phyloP scores from a whole-genome alignment of 2,888 invertebrate genomes.

The Parapristionchus giblindavisi region DNA sequence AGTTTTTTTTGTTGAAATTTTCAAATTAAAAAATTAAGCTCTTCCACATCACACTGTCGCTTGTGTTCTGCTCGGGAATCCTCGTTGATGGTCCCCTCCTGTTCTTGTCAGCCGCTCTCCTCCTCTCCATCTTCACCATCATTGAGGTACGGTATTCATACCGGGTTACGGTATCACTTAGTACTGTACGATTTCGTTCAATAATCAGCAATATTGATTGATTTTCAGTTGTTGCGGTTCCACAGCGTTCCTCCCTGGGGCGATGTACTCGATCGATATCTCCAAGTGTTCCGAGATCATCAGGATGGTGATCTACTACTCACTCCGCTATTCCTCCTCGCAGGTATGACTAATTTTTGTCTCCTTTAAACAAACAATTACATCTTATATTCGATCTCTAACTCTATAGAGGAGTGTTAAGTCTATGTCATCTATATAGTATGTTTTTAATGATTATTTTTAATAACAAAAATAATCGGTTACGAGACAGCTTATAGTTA shows the following conservation, averaged over 20 bases:
- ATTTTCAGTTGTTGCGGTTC: conserved; percentile 57
- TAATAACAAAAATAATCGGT: no score
- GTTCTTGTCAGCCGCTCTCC: conserved; percentile 59
- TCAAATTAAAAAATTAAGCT: conserved; percentile 55
- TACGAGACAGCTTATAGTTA: no score
- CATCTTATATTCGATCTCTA: no score
- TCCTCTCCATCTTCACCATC: conserved; percentile 62
- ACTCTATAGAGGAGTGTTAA: no score
- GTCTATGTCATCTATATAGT: no score
- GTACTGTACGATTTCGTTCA: no score
- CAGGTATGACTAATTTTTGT: conserved; percentile 1
- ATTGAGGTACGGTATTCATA: conserved; percentile 64
- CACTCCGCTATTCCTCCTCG: conserved; percentile 45
- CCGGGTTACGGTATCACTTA: no score
- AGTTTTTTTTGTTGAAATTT: not conserved
- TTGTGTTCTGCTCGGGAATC: conserved; percentile 60
- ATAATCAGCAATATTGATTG: no score
- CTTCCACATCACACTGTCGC: conserved; percentile 66
- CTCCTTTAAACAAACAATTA: no score
- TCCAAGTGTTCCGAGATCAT: conserved; percentile 76
- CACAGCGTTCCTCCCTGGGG: conserved; percentile 62
- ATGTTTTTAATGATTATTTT: no score
- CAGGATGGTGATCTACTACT: conserved; percentile 39
- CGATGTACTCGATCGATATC: conserved; percentile 51
- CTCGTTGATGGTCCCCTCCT: conserved; percentile 55